Conservation (phyloP, 2,797 vertebrate species). For the Linurgus olivaceus region DNA sequence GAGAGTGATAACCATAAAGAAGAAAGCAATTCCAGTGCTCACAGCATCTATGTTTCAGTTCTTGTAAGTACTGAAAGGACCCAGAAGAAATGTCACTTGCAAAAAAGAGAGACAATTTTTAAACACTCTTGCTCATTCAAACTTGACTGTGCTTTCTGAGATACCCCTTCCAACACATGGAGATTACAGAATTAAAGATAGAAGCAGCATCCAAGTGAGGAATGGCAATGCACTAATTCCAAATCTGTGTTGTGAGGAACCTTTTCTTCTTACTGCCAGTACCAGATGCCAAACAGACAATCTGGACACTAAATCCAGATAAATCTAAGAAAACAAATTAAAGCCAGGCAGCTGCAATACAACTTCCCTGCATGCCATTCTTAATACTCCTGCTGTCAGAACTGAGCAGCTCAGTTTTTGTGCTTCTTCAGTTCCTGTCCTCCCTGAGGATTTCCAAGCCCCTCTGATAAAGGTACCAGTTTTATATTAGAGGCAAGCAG, state of each 20-base stretch:
- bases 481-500: not conserved
- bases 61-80: not conserved
- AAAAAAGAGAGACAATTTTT: not conserved
- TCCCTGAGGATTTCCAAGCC: not conserved
- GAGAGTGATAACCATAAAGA: not conserved
- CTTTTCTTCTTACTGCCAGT: not conserved
- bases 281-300: not conserved
- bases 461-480: not conserved
- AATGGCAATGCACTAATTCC: not conserved
- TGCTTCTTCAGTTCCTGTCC: not conserved
- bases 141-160: not conserved
- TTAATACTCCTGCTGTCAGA: not conserved
- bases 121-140: not conserved
- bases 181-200: not conserved
- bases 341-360: not conserved
- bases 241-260: not conserved
- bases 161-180: not conserved
- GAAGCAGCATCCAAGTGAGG: not conserved
- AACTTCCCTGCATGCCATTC: not conserved
- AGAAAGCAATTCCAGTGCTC: not conserved
- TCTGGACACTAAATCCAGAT: not conserved
- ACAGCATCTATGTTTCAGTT: not conserved
- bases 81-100: not conserved
- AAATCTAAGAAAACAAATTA: not conserved
- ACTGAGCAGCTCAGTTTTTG: not conserved